phyloP scores from a whole-genome alignment of 2,797 vertebrate genomes.

The Gypaetus barbatus region DNA sequence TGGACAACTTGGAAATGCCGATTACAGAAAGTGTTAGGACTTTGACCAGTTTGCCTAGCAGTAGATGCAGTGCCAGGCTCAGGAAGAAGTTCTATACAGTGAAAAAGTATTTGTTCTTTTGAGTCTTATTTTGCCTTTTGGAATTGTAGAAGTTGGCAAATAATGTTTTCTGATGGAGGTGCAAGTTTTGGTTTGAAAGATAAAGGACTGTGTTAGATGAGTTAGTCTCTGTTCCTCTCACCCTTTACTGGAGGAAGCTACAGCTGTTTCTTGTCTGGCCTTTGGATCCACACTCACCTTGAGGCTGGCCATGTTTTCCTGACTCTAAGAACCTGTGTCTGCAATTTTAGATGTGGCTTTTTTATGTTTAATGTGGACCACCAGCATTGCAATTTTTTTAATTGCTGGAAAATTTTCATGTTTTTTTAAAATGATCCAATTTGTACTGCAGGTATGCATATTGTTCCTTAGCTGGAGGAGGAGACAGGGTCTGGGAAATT shows the following conservation, averaged over 20 bases:
- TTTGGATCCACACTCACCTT: not conserved
- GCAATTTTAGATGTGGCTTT: not conserved
- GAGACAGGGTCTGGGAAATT: not conserved
- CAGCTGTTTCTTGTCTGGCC: not conserved
- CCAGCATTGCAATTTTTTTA: not conserved
- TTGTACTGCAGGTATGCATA: not conserved
- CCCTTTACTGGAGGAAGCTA: not conserved
- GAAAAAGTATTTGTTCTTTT: not conserved
- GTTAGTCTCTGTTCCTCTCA: not conserved
- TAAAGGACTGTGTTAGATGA: not conserved
- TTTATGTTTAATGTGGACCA: not conserved
- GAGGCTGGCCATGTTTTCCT: not conserved
- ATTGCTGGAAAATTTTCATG: not conserved
- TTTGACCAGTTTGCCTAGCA: not conserved
- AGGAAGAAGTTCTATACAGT: not conserved
- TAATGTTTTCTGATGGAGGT: not conserved
- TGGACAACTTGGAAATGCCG: too few species aligned
- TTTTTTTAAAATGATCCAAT: not conserved
- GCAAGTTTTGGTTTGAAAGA: not conserved
- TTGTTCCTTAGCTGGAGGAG: not conserved
- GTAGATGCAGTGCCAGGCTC: fast-evolving
- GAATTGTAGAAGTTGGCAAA: not conserved
- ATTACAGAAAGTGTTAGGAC: not conserved
- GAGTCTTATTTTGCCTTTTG: not conserved
- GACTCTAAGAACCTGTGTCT: not conserved